phyloP scores from a whole-genome alignment of 2,113 vertebrate genomes.

The Lagopus leucura region DNA sequence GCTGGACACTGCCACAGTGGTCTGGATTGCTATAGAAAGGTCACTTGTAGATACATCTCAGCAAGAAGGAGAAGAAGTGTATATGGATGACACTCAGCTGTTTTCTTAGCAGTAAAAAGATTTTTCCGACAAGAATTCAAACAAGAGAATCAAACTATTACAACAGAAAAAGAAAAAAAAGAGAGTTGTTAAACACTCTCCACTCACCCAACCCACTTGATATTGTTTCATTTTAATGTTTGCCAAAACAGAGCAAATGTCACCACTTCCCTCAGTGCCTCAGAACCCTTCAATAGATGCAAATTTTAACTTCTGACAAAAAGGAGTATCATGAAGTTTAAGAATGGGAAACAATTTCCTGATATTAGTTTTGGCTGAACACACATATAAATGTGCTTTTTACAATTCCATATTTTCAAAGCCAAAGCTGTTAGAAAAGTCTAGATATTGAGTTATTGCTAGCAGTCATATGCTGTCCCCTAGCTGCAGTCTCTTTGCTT shows the following conservation, averaged over 20 bases:
- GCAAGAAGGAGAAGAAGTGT: neutral
- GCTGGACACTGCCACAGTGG: neutral
- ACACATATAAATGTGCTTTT: neutral
- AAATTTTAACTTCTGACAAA: neutral
- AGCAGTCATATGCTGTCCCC: neutral
- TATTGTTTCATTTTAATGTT: neutral
- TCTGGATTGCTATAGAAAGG: neutral
- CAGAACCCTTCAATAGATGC: neutral
- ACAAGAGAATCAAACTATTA: neutral
- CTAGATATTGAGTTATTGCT: neutral
- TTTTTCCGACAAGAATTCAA: neutral
- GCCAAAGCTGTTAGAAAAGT: neutral
- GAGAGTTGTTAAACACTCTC: neutral
- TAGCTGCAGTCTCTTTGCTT: neutral
- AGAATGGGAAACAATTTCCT: neutral
- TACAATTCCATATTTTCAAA: neutral
- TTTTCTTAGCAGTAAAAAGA: neutral
- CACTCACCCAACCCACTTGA: neutral
- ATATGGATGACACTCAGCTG: rapidly evolving
- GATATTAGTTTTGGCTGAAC: neutral
- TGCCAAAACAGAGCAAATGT: neutral
- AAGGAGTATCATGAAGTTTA: neutral
- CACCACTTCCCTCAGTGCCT: neutral
- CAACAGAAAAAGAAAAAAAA: neutral
- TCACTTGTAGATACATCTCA: neutral